A percentile compares a stretch with the other conserved stretches of the same genome.
These are phyloP conservation scores for Ameiurus melas DNA, from an alignment of 2,113 vertebrate genomes.

Conservation along the genomic window DNA sequence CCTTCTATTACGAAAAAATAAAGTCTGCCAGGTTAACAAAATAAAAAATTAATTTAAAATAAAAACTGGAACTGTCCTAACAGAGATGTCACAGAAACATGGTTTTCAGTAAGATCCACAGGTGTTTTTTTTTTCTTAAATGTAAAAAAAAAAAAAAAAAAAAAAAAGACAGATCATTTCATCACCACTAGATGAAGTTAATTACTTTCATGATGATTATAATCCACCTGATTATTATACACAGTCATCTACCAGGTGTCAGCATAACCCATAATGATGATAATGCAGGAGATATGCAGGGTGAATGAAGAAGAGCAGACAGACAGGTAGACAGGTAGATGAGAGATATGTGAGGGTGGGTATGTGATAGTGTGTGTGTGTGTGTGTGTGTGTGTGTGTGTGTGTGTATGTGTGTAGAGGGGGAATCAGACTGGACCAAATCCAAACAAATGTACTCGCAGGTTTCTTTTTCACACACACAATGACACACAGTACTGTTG, in stretches of 20 bases:
- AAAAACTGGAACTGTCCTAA: background rate
- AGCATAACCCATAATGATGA: constrained; percentile 30
- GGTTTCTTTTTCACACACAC: no score
- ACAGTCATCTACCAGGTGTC: constrained; percentile 18
- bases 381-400: no score
- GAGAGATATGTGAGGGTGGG: background rate
- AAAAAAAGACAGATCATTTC: background rate
- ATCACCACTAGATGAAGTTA: constrained; percentile 59
- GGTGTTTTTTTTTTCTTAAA: background rate
- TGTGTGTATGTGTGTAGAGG: no score
- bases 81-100: background rate
- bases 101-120: background rate
- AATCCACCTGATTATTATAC: constrained; percentile 8
- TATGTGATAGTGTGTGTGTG: background rate
- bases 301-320: constrained; percentile 29
- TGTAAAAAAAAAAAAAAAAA: background rate
- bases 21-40: background rate
- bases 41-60: background rate
- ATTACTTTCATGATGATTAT: constrained; percentile 48
- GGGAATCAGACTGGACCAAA: no score
- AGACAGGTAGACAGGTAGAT: constrained; percentile 25
- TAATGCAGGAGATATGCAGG: constrained; percentile 24
- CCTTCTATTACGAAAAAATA: background rate
- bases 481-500: no score
- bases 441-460: no score